These are phyloP conservation scores for Cheirogaleus medius DNA, from an alignment of 2,113 vertebrate genomes.

Conservation along the genomic window DNA sequence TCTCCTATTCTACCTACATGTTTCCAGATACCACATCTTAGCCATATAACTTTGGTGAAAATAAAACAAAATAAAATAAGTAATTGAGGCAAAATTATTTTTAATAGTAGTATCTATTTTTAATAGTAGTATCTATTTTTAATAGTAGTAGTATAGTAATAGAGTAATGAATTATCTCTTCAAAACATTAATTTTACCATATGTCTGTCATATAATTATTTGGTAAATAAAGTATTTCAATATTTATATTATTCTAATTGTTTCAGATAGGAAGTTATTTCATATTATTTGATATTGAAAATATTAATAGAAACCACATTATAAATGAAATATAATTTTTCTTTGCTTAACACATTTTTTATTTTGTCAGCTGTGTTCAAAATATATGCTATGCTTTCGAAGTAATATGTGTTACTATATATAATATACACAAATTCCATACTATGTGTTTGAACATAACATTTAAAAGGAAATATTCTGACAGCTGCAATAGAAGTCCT, in stretches of 20 bases:
- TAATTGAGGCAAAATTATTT: background rate
- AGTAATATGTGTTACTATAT: background rate
- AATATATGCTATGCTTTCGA: background rate
- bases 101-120: background rate
- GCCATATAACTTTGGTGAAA: background rate
- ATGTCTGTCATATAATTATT: background rate
- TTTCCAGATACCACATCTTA: background rate
- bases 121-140: background rate
- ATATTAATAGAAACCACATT: background rate
- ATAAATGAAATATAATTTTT: background rate
- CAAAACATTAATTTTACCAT: background rate
- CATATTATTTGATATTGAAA: background rate
- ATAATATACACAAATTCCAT: background rate
- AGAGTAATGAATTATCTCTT: background rate
- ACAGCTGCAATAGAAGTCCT: background rate
- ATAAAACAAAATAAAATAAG: background rate
- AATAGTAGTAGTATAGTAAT: too few species aligned
- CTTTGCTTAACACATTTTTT: background rate
- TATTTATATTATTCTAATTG: background rate
- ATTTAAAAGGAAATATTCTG: background rate
- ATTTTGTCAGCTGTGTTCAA: background rate
- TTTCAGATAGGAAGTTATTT: background rate
- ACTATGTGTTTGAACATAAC: background rate
- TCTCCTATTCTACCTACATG: background rate
- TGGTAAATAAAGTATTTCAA: background rate